Evolutionary conservation across 1,140 invertebrate genomes (phyloP).

Genomic region (Globodera rostochiensis): DNA sequence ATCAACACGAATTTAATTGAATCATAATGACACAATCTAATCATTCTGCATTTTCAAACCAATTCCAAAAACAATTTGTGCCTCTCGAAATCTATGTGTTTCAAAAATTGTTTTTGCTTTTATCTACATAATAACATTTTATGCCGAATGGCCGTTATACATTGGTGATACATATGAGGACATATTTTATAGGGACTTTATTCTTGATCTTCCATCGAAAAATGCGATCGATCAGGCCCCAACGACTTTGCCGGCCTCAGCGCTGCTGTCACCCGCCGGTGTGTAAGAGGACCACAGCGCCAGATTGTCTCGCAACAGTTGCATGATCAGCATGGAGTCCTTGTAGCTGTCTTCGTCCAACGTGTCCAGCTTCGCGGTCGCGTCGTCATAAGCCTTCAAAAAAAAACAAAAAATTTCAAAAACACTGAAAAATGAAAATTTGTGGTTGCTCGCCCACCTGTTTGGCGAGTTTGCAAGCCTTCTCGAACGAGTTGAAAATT

Average conservation of each 20-base stretch:
- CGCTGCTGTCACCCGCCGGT: conserved; percentile 20
- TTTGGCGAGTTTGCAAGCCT: conserved; percentile 97
- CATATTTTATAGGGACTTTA: not conserved
- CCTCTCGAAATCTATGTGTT: too few relatives aligned
- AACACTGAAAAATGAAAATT: conserved; percentile 31
- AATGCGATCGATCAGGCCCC: not conserved
- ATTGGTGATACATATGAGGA: too few relatives aligned
- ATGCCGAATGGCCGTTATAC: too few relatives aligned
- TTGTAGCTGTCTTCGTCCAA: conserved; percentile 98
- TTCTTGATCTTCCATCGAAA: not conserved
- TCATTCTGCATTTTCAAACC: too few relatives aligned
- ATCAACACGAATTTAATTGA: too few relatives aligned
- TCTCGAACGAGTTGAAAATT: conserved; percentile 83
- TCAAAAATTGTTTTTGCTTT: too few relatives aligned
- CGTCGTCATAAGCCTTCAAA: conserved; percentile 91
- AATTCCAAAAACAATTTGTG: too few relatives aligned
- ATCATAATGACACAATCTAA: too few relatives aligned
- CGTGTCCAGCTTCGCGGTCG: conserved; percentile 96
- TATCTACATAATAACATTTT: too few relatives aligned
- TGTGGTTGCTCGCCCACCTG: conserved; percentile 72
- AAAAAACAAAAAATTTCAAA: conserved; percentile 34
- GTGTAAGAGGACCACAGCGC: conserved; percentile 38
- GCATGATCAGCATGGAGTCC: conserved; percentile 98
- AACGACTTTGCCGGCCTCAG: conserved; percentile 1
- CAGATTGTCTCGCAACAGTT: conserved; percentile 74